phyloP scores from a whole-genome alignment of 64 coral and sea anemone genomes.

The Trachythela sp. region DNA sequence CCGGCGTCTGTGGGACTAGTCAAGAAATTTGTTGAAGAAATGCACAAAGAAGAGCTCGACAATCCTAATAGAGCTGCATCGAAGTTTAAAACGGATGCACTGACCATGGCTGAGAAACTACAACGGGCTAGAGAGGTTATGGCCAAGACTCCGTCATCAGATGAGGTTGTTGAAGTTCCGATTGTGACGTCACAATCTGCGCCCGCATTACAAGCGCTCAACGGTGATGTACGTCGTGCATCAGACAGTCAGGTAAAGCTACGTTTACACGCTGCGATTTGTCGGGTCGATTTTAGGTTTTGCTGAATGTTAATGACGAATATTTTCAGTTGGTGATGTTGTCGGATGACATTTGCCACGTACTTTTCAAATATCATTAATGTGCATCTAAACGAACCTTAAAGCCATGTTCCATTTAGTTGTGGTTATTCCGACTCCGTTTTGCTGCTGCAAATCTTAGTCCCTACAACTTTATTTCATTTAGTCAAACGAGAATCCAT shows the following conservation, averaged over 20 bases:
- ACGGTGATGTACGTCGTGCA: neutral
- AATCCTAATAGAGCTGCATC: neutral
- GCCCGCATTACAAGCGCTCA: neutral
- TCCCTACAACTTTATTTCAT: neutral
- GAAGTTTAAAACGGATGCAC: neutral
- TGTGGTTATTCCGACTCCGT: too few relatives aligned
- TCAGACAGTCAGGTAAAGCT: neutral
- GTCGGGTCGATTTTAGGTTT: too few relatives aligned
- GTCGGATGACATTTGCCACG: too few relatives aligned
- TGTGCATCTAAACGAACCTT: too few relatives aligned
- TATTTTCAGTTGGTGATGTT: too few relatives aligned
- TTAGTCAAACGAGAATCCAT: neutral
- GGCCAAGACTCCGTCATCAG: neutral
- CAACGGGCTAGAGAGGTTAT: neutral
- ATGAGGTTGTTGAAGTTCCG: neutral
- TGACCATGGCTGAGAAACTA: neutral
- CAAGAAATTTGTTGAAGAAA: neutral
- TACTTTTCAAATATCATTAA: too few relatives aligned
- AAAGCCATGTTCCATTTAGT: too few relatives aligned
- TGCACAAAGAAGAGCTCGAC: neutral
- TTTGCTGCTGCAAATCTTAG: too few relatives aligned
- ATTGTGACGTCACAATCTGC: neutral
- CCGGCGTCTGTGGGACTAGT: neutral
- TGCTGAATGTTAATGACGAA: too few relatives aligned
- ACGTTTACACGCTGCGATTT: too few relatives aligned